These are phyloP conservation scores for Cheilosia impressa DNA, from an alignment of 2,888 invertebrate species.

Conservation along the genomic window DNA sequence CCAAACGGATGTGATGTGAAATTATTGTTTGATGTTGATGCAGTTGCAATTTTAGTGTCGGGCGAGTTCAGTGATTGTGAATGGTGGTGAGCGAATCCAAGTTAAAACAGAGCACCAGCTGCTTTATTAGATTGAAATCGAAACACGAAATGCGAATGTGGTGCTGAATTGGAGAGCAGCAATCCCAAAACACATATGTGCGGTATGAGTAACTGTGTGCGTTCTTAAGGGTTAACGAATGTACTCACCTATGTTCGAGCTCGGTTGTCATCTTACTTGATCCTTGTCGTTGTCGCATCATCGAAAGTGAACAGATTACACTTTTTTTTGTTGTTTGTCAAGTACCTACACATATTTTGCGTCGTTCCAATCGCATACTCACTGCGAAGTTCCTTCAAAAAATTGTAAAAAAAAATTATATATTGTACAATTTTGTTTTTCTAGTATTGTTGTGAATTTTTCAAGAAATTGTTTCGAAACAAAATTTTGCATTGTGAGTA, in stretches of 20 bases:
- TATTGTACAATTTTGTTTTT: background rate
- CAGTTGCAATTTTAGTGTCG: constrained; percentile 43
- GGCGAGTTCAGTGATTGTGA: constrained; percentile 23
- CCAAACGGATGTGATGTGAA: constrained; percentile 43
- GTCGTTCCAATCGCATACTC: constrained; percentile 31
- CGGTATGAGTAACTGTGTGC: constrained; percentile 42
- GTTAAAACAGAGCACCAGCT: constrained; percentile 34
- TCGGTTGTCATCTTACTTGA: constrained; percentile 61
- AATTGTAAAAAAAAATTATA: background rate
- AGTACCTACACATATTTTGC: constrained; percentile 11
- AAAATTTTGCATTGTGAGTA: constrained; percentile 20
- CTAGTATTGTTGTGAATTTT: constrained; percentile 6
- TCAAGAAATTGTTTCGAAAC: constrained; percentile 5
- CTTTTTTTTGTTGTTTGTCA: constrained; percentile 15
- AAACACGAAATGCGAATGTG: constrained; percentile 30
- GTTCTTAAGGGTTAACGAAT: constrained; percentile 40
- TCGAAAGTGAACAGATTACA: constrained; percentile 67
- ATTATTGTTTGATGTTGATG: constrained; percentile 33
- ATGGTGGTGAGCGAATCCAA: constrained; percentile 16
- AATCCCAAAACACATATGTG: constrained; percentile 4
- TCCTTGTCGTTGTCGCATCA: constrained; percentile 57
- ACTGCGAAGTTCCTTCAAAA: constrained; percentile 46
- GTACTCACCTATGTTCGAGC: constrained; percentile 48
- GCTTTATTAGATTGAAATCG: constrained; percentile 24
- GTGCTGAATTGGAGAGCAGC: constrained; percentile 32